These are phyloP conservation scores for Ginglymostoma cirratum DNA, from an alignment of 2,113 vertebrate genomes.

Conservation along the genomic window DNA sequence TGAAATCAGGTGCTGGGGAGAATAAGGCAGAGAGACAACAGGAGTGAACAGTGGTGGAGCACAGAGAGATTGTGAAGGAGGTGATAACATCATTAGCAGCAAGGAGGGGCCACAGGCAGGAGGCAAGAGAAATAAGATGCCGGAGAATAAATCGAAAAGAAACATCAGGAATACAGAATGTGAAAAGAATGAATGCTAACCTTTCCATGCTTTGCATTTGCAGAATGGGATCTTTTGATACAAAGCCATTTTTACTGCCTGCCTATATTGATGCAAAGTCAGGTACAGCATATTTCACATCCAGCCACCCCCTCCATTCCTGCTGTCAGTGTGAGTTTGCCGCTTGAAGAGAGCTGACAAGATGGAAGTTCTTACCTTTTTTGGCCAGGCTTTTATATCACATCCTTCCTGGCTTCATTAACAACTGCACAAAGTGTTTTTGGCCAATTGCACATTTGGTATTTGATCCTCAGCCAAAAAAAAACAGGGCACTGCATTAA, in stretches of 20 bases:
- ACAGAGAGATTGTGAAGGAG: background rate
- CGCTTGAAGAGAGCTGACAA: background rate
- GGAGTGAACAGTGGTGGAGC: background rate
- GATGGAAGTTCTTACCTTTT: background rate
- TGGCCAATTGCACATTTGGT: background rate
- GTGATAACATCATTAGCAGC: background rate
- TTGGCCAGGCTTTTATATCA: background rate
- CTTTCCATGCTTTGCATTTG: background rate
- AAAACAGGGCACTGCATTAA: background rate
- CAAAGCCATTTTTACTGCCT: background rate
- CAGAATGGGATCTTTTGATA: background rate
- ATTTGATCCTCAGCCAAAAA: background rate
- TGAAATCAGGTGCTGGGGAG: background rate
- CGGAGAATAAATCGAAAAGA: background rate
- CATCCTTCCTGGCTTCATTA: background rate
- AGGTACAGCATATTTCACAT: background rate
- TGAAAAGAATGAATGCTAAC: background rate
- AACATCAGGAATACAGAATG: background rate
- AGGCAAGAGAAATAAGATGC: background rate
- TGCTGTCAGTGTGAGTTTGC: background rate
- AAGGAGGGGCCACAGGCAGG: background rate
- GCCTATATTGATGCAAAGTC: background rate
- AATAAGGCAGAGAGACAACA: background rate
- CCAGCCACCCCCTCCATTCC: background rate
- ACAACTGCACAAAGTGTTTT: background rate